Evolutionary conservation across 2,888 invertebrate genomes (phyloP), one percentile per base, ranked within the genome.

Genomic region (Lasioglossum oenotherae): DNA sequence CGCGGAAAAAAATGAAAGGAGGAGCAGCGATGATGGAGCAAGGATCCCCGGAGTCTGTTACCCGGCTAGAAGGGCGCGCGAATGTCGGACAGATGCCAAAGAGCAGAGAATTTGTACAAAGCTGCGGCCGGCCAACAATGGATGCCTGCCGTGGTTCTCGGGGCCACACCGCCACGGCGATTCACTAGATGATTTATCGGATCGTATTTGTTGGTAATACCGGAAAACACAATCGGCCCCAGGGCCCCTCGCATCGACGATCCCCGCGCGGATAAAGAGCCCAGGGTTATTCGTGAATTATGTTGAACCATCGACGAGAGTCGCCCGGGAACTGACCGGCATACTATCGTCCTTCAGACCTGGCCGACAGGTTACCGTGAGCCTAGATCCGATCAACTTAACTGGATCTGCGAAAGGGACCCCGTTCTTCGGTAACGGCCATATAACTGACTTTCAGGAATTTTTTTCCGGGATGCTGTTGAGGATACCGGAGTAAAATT

Each of bases 141-240:
- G 86, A 79, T 78, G 73, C 74, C 86, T 74, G 84, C 67, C 85
- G 60, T 84, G 87, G 82, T 86, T 88, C 91, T 53, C 53, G 10
- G 78, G 81, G 85, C 88, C 85, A 87, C 89, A 82, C 85, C 85
- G 82, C 76, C 81, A 53, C 53, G 53, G 53, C 53, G 81, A 85
- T 80, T 82, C 86, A 49, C 14, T 1, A 53, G 82, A 93, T 92
- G 93, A 93, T 93, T 92, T 93, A 93, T 93, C 90, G 89, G 76
- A 76, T 74, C 85, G 85, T 91, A 91, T 93, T 92, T 90, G 91
- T 88, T 81, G 84, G 84, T 87, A 85, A 89, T 87, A 85, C 82
- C 76, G 79, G 80, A 82, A 81, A 83, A 73, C 83, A 86, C 88
- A 87, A 90, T 90, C 87, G 86, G 41, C 31, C 35, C n/a, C 44